Conservation (phyloP, 1,140 invertebrate species). For the Drosophila santomea region DNA sequence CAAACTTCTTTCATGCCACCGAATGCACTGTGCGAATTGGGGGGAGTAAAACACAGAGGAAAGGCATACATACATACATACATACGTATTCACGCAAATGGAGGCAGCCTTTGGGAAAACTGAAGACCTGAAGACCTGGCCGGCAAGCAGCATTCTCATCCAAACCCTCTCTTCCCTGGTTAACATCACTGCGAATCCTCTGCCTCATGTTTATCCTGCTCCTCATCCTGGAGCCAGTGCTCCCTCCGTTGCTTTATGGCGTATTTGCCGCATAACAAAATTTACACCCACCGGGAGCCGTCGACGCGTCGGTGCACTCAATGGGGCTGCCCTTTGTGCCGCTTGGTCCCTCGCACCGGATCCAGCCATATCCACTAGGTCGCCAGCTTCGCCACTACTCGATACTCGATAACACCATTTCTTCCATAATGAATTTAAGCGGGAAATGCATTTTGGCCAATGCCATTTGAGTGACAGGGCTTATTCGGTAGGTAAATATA, state of each 20-base stretch:
- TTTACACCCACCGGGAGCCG: conserved; percentile 69
- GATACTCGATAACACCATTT: conserved; percentile 37
- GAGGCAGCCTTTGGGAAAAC: conserved; percentile 53
- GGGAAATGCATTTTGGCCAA: conserved; percentile 29
- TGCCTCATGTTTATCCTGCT: neutral
- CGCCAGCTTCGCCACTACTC: conserved; percentile 16
- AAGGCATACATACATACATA: neutral
- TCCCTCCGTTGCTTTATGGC: conserved; percentile 63
- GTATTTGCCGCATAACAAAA: conserved; percentile 78
- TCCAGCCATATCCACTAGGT: conserved; percentile 38
- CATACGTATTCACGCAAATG: conserved; percentile 54
- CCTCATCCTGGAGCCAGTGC: neutral
- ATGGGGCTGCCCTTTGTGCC: conserved; percentile 44
- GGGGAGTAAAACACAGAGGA: conserved; percentile 1
- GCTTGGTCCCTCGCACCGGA: conserved; percentile 14
- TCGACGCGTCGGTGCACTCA: conserved; percentile 41
- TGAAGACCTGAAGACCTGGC: conserved; percentile 37
- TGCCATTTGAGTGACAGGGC: conserved; percentile 10
- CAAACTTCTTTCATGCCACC: conserved; percentile 41
- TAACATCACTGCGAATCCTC: neutral
- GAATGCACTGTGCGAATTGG: conserved; percentile 2
- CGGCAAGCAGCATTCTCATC: conserved; percentile 5
- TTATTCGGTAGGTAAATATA: conserved; percentile 16
- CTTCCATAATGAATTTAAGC: conserved; percentile 36
- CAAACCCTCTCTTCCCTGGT: neutral